Evolutionary conservation across 2,797 vertebrate genomes (phyloP), one percentile per base, ranked within the genome.

Genomic region (Holocentrus rufus): DNA sequence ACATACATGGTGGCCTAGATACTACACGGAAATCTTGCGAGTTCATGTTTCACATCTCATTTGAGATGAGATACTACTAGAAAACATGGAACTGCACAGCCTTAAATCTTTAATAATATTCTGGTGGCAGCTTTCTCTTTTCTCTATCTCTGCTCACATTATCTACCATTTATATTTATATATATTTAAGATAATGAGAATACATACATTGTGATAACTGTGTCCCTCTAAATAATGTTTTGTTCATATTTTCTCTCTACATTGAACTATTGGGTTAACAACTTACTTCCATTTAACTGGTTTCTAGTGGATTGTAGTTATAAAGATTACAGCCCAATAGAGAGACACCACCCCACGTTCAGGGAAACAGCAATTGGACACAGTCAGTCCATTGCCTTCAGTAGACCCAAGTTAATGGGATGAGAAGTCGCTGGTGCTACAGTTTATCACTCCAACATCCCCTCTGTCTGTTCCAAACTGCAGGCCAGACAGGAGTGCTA

Each of bases 401-500:
- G 14, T 44, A 57, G 62, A 14, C 27, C 27, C 46, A 47, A 23
- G 10, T 64, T 13, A 18, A 20, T 8, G 25, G 36, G 53, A 14
- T 36, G 4, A 22, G 17, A 56, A 53, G 11, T 67, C 42, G 65
- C 13, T 59, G 31, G 23, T 53, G 69, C 34, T 63, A 50, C n/a
- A 50, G 6, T 50, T 52, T 44, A 31, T 56, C 65, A 15, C 39
- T 31, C 36, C 30, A 15, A 44, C 42, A 57, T 57, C 20, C 6
- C 44, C 36, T 44, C 34, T 50, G 44, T 66, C 34, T 44, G 15
- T 61, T 61, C 22, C 58, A 61, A 18, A 15, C 58, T 34, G 50
- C 56, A 55, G 65, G 61, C 62, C 61, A 53, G 31, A 56, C 62
- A 72, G 73, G 65, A 76, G 69, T 34, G 49, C 73, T 64, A 58